A percentile compares a stretch with the other conserved stretches of the same genome.
Conservation (phyloP, 2,113 vertebrate genomes). For the Dasyprocta punctata region DNA sequence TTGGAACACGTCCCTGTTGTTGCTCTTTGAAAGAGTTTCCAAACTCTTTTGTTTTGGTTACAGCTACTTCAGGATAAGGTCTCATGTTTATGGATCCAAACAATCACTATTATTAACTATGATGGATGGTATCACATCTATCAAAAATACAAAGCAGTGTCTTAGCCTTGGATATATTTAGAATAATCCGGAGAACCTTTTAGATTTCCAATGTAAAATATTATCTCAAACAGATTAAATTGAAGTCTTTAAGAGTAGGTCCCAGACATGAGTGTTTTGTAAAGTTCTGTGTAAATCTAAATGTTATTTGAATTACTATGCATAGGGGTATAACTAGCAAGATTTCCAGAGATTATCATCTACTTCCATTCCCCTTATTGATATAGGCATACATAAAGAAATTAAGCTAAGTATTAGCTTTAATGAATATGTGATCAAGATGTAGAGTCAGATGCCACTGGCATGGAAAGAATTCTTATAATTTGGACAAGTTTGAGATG, state of each 20-base stretch:
- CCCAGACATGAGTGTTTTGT: neutral
- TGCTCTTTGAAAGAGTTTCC: neutral
- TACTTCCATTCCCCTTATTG: neutral
- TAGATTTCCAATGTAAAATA: neutral
- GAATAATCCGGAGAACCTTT: neutral
- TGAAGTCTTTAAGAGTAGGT: neutral
- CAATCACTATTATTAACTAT: neutral
- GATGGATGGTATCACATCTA: neutral
- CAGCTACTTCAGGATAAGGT: neutral
- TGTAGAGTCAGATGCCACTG: neutral
- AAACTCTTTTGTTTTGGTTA: neutral
- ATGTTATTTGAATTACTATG: conserved; percentile 18
- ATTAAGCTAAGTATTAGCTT: neutral
- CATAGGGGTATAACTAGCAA: neutral
- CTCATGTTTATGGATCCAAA: conserved; percentile 31
- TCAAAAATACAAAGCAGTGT: conserved; percentile 16
- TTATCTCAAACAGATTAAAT: conserved; percentile 26
- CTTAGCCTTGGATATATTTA: conserved; percentile 2
- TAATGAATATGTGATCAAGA: neutral
- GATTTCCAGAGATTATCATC: neutral
- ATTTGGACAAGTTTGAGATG: neutral
- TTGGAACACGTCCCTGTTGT: neutral
- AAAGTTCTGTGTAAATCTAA: neutral
- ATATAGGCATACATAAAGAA: neutral
- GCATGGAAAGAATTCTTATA: neutral